Base-by-base conservation (phyloP, 2,113 vertebrate genomes). In the Tetrax tetrax region DNA sequence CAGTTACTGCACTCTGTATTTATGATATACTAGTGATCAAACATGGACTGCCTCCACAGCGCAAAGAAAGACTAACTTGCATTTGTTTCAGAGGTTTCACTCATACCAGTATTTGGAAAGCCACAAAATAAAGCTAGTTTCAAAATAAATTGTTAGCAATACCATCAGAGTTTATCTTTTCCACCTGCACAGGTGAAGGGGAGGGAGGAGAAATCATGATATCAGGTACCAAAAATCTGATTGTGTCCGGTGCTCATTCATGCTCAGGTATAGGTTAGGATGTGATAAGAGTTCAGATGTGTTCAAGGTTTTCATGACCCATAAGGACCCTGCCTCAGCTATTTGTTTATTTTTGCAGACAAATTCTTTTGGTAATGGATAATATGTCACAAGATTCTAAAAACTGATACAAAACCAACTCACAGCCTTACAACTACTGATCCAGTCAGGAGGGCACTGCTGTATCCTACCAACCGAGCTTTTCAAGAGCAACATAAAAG, bases 201-300 rank as follows among this genome's bases (percentile, higher is more conserved):
- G 3, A 2, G 3, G 2, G 10, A 6, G 2, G 5, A 53, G 27
- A 56, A 90, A 5, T 5, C 4, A 0, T n/a, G 7, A 5, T 9
- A 51, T 8, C 41, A 70, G 10, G 22, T 41, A 22, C 65, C 35
- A 9, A 60, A 89, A 79, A 51, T 28, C 18, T 18, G 14, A 14
- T 22, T 43, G 21, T 4, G 33, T 54, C 27, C 21, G 61, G 10
- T 12, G 11, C 20, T 79, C 18, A 60, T 37, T 51, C 53, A 50
- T 27, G 12, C 24, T 72, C n/a, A 59, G 10, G 43, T n/a, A 18
- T 1, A 59, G 20, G 2, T 25, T 50, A 68, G 29, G 14, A 47
- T 41, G 23, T 83, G 50, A 37, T 37, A 41, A 3, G 10, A 45
- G 12, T 59, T 72, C 19, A 43, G 23, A 53, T 27, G 2, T 12